Evolutionary conservation across 2,797 vertebrate genomes (phyloP).

Genomic region (Austrolebias charrua): DNA sequence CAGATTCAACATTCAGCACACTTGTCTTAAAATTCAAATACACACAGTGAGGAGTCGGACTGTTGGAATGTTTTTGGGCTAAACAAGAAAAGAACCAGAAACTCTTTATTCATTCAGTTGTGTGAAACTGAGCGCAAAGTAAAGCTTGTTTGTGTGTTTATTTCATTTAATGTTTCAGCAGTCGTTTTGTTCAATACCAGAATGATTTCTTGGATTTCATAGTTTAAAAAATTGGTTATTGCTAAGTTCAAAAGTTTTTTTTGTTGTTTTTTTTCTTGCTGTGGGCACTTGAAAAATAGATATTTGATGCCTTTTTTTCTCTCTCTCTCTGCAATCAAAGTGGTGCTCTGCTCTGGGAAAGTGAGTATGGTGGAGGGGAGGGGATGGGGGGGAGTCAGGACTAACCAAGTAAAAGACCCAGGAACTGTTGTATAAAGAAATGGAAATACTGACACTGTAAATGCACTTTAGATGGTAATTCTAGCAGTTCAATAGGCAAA

Average conservation of each 20-base stretch:
- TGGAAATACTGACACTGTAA: slow-evolving; percentile 82
- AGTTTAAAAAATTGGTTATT: slow-evolving; percentile 44
- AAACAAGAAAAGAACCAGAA: slow-evolving; percentile 11
- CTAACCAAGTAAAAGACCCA: slow-evolving; percentile 30
- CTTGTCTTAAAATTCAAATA: slow-evolving; percentile 53
- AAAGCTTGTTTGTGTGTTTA: slow-evolving; percentile 10
- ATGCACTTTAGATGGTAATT: slow-evolving; percentile 85
- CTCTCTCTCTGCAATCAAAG: slow-evolving; percentile 62
- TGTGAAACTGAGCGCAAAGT: slow-evolving; percentile 24
- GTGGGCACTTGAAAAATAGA: slow-evolving; percentile 53
- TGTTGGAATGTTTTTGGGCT: slow-evolving; percentile 9
- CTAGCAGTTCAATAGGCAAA: slow-evolving; percentile 64
- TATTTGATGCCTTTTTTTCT: slow-evolving; percentile 64
- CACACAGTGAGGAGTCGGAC: slow-evolving; percentile 18
- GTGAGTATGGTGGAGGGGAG: background rate
- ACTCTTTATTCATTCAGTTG: slow-evolving; percentile 29
- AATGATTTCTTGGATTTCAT: slow-evolving; percentile 29
- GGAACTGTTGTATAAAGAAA: slow-evolving; percentile 69
- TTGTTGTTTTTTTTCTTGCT: slow-evolving; percentile 33
- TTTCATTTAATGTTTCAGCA: slow-evolving; percentile 25
- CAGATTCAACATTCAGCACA: slow-evolving; percentile 27
- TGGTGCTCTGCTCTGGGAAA: slow-evolving; percentile 67
- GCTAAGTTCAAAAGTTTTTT: slow-evolving; percentile 17
- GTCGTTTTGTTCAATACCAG: slow-evolving; percentile 26
- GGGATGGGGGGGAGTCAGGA: slow-evolving; percentile 18